Conservation (phyloP, 2,888 invertebrate genomes). For the Incurvaria masculella region DNA sequence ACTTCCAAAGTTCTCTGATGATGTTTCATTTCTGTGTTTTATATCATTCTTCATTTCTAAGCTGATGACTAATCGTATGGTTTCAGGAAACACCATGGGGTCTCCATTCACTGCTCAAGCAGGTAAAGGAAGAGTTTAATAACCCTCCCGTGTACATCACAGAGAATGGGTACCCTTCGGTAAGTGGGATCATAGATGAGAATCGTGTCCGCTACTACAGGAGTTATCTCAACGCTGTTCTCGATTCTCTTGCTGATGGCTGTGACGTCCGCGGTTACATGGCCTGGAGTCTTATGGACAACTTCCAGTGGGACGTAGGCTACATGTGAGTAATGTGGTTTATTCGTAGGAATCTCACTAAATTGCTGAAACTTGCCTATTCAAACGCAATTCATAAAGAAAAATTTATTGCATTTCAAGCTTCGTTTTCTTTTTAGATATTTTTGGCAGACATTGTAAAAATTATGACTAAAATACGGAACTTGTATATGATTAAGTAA, state of each 20-base stretch:
- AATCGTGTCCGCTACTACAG: conserved; percentile 41
- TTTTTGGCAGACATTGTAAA: no score
- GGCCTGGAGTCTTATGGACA: conserved; percentile 63
- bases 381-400: no score
- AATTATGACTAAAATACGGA: no score
- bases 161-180: conserved; percentile 58
- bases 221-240: conserved; percentile 35
- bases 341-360: no score
- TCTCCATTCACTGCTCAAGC: conserved; percentile 28
- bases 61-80: no score
- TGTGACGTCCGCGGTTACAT: conserved; percentile 52
- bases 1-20: no score
- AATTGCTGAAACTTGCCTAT: no score
- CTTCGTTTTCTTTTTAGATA: no score
- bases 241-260: conserved; percentile 42
- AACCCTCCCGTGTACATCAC: conserved; percentile 55
- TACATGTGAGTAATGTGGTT: conserved; percentile 53
- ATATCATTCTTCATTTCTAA: no score
- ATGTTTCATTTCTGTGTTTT: neutral
- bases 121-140: conserved; percentile 44
- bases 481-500: no score
- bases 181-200: conserved; percentile 37
- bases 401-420: no score
- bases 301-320: conserved; percentile 61
- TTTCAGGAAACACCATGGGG: conserved; percentile 31